Conservation (phyloP, 37 sponge, comb jelly and placozoan species). For the Halichondria panicea region DNA sequence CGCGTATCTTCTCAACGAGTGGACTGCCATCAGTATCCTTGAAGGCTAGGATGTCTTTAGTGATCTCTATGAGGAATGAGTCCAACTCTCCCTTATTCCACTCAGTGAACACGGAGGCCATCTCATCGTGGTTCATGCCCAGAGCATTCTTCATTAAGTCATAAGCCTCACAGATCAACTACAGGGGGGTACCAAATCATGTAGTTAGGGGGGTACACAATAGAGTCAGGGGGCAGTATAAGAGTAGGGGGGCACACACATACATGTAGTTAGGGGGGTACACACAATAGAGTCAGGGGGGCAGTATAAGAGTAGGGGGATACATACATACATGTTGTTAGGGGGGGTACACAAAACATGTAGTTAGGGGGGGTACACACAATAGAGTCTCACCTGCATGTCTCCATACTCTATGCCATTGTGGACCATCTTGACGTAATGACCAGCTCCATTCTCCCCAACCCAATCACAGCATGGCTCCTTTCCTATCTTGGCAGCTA, state of each 20-base stretch:
- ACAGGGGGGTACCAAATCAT: not conserved
- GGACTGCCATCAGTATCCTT: constrained; percentile 88
- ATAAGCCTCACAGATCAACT: constrained; percentile 96
- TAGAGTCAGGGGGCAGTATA: not conserved
- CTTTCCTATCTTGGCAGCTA: constrained; percentile 77
- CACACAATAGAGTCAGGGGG: no score
- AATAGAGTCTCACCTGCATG: constrained; percentile 77
- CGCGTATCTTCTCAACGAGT: constrained; percentile 93
- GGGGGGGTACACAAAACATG: not conserved
- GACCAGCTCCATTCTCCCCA: constrained; percentile 93
- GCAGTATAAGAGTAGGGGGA: not conserved
- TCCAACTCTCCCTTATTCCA: constrained; percentile 99
- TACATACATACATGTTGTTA: not conserved
- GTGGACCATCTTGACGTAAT: constrained; percentile 99
- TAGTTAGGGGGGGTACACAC: not conserved
- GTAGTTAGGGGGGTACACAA: not conserved
- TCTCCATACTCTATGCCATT: constrained; percentile 99
- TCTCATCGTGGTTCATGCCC: constrained; percentile 84
- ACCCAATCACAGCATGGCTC: constrained; percentile 62
- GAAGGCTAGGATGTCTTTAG: constrained; percentile 86
- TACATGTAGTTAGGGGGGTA: not conserved
- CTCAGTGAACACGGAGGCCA: constrained; percentile 78
- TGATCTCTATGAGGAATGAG: constrained; percentile 97
- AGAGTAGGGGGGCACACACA: not conserved
- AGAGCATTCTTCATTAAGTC: constrained; percentile 93